Evolutionary conservation across 2,113 vertebrate species (phyloP).

Genomic region (Rhodinocichla rosea): DNA sequence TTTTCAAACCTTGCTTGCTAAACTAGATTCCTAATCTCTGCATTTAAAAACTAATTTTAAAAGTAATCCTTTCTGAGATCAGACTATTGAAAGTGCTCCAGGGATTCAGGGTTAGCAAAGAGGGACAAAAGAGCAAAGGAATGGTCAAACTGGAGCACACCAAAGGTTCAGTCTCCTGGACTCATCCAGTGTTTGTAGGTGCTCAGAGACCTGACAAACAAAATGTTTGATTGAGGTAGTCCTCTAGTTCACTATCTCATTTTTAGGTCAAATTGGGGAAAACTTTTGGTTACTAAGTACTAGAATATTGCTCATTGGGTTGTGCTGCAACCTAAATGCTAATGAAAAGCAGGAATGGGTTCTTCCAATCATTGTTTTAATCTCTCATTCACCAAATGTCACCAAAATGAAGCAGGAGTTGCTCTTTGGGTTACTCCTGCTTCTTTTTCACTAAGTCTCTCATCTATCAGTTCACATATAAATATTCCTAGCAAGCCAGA

Average conservation of each 20-base stretch:
- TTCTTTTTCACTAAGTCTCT: background rate
- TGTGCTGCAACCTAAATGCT: background rate
- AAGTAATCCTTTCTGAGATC: background rate
- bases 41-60: background rate
- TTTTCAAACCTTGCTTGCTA: background rate
- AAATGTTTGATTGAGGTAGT: background rate
- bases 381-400: background rate
- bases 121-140: background rate
- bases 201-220: background rate
- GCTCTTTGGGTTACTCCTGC: background rate
- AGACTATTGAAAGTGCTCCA: background rate
- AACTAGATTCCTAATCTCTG: background rate
- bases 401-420: background rate
- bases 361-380: background rate
- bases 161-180: background rate
- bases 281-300: background rate
- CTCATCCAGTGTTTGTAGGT: background rate
- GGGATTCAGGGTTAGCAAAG: background rate
- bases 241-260: background rate
- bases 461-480: background rate
- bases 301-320: background rate
- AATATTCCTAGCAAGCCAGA: background rate
- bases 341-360: background rate
- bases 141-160: background rate
- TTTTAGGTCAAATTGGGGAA: background rate